phyloP scores from a whole-genome alignment of 1,140 invertebrate genomes.

The Galendromus occidentalis region DNA sequence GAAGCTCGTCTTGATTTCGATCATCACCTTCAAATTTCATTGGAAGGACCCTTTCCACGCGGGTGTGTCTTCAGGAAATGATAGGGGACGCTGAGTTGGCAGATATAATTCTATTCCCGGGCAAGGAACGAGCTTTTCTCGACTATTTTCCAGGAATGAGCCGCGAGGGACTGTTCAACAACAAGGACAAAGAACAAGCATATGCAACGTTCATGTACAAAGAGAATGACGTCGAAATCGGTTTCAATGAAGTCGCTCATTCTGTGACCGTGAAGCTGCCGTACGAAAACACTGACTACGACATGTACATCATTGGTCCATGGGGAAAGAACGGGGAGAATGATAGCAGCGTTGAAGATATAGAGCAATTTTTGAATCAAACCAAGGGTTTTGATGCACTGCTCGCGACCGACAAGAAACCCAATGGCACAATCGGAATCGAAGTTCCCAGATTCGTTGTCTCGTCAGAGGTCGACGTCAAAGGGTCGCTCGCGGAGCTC shows the following conservation, averaged over 20 bases:
- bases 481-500: background rate
- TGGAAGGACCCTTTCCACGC: background rate
- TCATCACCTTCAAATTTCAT: slow-evolving; percentile 6
- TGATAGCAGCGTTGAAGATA: background rate
- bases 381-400: background rate
- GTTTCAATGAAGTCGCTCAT: background rate
- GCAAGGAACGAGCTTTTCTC: background rate
- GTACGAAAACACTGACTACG: slow-evolving; percentile 9
- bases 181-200: background rate
- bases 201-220: slow-evolving; percentile 4
- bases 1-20: background rate
- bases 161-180: background rate
- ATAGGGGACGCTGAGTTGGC: too few species aligned
- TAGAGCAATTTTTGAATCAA: background rate
- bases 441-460: slow-evolving; percentile 2
- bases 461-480: background rate
- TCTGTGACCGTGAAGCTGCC: background rate
- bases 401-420: background rate
- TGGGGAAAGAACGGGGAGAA: background rate
- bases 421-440: background rate
- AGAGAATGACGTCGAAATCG: background rate
- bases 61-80: background rate
- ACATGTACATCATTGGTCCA: slow-evolving; percentile 5
- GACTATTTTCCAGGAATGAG: background rate
- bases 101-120: too few species aligned